These are phyloP conservation scores for Stictocephala bisonia DNA, from an alignment of 2,888 invertebrate species.

Conservation along the genomic window DNA sequence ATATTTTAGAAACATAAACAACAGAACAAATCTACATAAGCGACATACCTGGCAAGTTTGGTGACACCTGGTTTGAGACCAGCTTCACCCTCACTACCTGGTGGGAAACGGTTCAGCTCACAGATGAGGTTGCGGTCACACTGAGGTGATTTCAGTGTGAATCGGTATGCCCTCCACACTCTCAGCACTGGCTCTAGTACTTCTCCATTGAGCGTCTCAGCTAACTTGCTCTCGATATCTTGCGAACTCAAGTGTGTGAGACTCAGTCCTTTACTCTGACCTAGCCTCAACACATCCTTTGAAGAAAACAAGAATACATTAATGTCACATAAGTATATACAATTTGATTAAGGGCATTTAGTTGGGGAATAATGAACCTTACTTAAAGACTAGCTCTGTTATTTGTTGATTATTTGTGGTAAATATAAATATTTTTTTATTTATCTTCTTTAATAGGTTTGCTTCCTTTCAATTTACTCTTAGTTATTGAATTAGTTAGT, in stretches of 20 bases:
- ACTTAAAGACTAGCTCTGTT: too few relatives aligned
- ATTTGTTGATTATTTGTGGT: too few relatives aligned
- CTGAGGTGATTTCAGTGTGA: slow-evolving; percentile 74
- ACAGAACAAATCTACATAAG: too few relatives aligned
- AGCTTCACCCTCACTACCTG: slow-evolving; percentile 67
- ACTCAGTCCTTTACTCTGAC: slow-evolving; percentile 75
- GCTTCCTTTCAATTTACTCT: too few relatives aligned
- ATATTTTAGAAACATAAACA: too few relatives aligned
- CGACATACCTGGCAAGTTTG: slow-evolving; percentile 70
- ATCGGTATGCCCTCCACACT: slow-evolving; percentile 84
- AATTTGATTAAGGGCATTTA: neutral
- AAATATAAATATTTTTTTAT: too few relatives aligned
- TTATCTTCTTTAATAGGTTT: too few relatives aligned
- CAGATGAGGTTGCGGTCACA: slow-evolving; percentile 69
- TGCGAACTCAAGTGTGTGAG: slow-evolving; percentile 75
- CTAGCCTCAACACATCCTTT: slow-evolving; percentile 78
- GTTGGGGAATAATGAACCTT: neutral
- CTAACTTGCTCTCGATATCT: slow-evolving; percentile 79
- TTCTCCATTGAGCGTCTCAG: slow-evolving; percentile 84
- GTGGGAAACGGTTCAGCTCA: slow-evolving; percentile 76
- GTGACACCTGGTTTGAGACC: slow-evolving; percentile 79
- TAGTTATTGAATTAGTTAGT: too few relatives aligned
- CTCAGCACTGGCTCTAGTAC: slow-evolving; percentile 85
- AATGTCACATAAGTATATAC: neutral
- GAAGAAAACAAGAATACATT: slow-evolving; percentile 54